Evolutionary conservation across 2,797 vertebrate genomes (phyloP), one percentile per base, ranked within the genome.

Genomic region (Falco novaeseelandiae): DNA sequence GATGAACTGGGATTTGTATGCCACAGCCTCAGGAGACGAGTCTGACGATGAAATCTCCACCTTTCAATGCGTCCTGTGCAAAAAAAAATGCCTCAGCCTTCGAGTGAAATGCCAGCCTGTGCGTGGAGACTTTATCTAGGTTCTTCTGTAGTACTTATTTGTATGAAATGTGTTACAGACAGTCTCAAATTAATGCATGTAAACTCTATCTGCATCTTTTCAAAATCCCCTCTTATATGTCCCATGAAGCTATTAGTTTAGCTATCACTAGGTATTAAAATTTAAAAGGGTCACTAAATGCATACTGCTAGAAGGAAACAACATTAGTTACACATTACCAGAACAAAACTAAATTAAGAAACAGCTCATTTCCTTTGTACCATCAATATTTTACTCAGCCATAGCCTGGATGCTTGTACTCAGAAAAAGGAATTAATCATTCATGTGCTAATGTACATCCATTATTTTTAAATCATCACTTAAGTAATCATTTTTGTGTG

Each of bases 281-380:
- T 97, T 97, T 95, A 91, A 96, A 97, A 97, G 91, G 93, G 95
- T 96, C 96, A 95, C 88, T 95, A 96, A 97, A 96, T 97, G 86
- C 88, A 89, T 73, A 91, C 74, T 89, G 91, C 95, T 97, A 96
- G 95, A 97, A 97, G 98, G 96, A 97, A 97, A 94, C 86, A 93
- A 96, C 92, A 98, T 97, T 97, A 97, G 95, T 98, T 98, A 97
- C 97, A 97, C 87, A 97, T 98, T 98, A 98, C 93, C 94, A 97
- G 97, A 97, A 97, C 94, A 95, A 98, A 98, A 98, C 95, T 97
- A 96, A 97, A 95, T 98, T 98, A 98, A 98, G 97, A 97, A 96
- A 95, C 95, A 98, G 93, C 89, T 96, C 96, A 97, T 98, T 98
- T 98, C 97, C 97, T 98, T 95, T 90, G 88, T 96, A 93, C 90